Conservation (phyloP, 2,797 vertebrate genomes). For the Pitangus sulphuratus region DNA sequence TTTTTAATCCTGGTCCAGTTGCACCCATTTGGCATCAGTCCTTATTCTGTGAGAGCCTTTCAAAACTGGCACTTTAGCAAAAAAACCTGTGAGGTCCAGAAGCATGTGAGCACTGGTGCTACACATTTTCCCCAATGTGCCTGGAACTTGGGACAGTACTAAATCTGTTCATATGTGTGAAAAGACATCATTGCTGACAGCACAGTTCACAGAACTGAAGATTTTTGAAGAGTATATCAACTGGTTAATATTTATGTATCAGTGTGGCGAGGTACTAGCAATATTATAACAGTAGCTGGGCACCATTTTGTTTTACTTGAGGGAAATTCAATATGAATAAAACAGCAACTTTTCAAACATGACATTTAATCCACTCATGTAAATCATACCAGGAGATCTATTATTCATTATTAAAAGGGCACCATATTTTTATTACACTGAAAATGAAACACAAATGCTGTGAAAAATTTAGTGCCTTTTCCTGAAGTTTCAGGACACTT, state of each 20-base stretch:
- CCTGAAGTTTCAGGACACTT: conserved; percentile 81
- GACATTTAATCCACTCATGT: conserved; percentile 92
- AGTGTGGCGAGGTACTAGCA: conserved; percentile 34
- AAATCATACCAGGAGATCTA: conserved; percentile 89
- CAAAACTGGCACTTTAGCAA: background rate
- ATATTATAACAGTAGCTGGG: conserved; percentile 55
- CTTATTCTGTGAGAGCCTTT: background rate
- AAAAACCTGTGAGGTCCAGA: background rate
- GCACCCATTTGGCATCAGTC: rapidly evolving
- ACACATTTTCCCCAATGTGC: rapidly evolving
- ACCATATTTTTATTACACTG: conserved; percentile 89
- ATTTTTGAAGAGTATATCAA: conserved; percentile 77
- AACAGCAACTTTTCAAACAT: conserved; percentile 91
- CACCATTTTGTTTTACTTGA: conserved; percentile 83
- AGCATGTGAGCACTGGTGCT: background rate
- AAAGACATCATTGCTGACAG: background rate
- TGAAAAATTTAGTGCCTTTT: conserved; percentile 86
- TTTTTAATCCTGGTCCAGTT: rapidly evolving
- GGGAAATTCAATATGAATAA: conserved; percentile 88
- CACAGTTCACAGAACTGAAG: background rate
- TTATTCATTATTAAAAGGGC: conserved; percentile 93
- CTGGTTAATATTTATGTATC: conserved; percentile 76
- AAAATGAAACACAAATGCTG: conserved; percentile 89
- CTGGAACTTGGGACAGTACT: background rate
- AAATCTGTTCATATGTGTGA: background rate